Base-by-base conservation (phyloP, 2,888 invertebrate species). In the Apeira syringaria region DNA sequence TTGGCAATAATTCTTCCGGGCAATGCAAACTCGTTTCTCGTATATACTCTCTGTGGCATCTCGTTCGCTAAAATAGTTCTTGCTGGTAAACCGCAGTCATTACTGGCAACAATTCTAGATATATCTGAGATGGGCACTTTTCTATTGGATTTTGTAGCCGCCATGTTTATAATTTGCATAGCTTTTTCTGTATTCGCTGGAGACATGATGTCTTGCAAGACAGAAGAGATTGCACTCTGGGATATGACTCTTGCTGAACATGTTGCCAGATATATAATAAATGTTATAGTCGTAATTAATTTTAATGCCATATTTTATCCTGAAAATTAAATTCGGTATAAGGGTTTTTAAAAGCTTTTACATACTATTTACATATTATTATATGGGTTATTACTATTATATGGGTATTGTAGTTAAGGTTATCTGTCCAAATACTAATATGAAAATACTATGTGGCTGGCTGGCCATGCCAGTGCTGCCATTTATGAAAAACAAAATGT, bases 201-300 rank as follows among this genome's bases (percentile, higher is more conserved):
- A 7, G 68, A 61, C 2, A 76, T 26, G 1, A 74, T 61, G 1
- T 64, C 66, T 56, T 69, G 66, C 5, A 77, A 41, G 0, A 60
- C 18, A 3, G 64, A 43, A 2, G 55, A 31, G 0, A 68, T 2
- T 0, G 53, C 49, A 10, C 43, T 54, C 34, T 44, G 41, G 4
- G 56, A 27, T 17, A 64, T 2, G 2, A 37, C 20, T 17, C 45
- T 31, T 0, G 47, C 48, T 3, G 58, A 57, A 22, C 51, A 47
- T 36, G 44, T 25, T 0, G 51, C 13, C 0, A 48, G 30, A 1
- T 49, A 5, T 2, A 27, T 18, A 7, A 25, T 6, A 25, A 18
- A 6, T 27, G 44, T 11, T 12, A 50, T 4, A 3, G 15, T 5
- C 11, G 13, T 15, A 11, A 25, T 6, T 0, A 24, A 4, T 29